Evolutionary conservation across 2,797 vertebrate species (phyloP).

Genomic region (Macroramphosus scolopax): DNA sequence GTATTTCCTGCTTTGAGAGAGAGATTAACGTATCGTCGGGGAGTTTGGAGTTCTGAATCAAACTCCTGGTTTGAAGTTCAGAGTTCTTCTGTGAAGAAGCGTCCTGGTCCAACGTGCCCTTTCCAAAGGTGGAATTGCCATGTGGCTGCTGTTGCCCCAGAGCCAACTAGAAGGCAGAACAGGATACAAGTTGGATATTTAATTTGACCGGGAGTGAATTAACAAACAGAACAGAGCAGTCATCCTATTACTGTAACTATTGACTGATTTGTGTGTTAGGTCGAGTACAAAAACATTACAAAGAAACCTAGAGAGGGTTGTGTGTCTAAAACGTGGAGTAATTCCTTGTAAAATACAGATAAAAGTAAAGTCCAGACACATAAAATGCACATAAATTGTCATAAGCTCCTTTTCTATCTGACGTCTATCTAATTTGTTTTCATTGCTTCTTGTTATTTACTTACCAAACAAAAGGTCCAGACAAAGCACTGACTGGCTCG

Average conservation of each 20-base stretch:
- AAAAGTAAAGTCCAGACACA: no score
- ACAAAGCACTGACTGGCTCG: conserved; percentile 34
- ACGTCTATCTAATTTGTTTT: not conserved
- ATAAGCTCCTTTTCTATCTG: not conserved
- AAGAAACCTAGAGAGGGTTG: no score
- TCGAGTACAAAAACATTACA: no score
- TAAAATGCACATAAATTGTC: no score
- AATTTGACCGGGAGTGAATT: not conserved
- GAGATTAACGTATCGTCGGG: conserved; percentile 55
- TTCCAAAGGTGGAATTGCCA: conserved; percentile 52
- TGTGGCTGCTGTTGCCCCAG: conserved; percentile 67
- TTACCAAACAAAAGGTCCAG: conserved; percentile 60
- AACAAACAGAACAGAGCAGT: not conserved
- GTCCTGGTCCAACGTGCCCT: conserved; percentile 37
- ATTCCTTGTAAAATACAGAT: no score
- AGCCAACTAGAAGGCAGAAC: conserved; percentile 67
- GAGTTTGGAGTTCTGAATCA: conserved; percentile 68
- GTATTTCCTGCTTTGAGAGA: conserved; percentile 67
- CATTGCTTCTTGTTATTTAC: conserved; percentile 5
- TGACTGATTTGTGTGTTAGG: no score
- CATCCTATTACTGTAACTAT: no score
- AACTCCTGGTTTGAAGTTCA: no score
- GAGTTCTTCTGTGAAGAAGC: conserved; percentile 24
- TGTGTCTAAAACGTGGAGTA: no score
- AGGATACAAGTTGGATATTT: conserved; percentile 1